phyloP scores from a whole-genome alignment of 2,113 vertebrate genomes.

The Saccopteryx bilineata region DNA sequence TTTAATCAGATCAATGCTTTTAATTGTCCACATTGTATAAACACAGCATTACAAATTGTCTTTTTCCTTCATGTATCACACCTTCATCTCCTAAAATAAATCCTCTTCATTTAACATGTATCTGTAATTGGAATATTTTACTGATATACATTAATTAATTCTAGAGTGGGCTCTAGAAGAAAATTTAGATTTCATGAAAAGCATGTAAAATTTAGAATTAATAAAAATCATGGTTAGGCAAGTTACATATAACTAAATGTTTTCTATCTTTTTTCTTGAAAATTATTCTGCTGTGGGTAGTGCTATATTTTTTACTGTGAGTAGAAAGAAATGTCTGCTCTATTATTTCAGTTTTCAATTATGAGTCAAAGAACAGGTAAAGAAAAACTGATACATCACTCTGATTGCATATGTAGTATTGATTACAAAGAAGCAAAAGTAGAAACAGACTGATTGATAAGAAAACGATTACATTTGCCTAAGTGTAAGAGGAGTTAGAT shows the following conservation, averaged over 20 bases:
- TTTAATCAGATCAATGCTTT: background rate
- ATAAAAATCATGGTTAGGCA: constrained; percentile 34
- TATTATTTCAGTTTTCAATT: background rate
- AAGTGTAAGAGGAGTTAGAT: background rate
- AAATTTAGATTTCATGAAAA: constrained; percentile 28
- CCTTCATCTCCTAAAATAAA: background rate
- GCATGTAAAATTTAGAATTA: constrained; percentile 23
- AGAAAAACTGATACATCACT: background rate
- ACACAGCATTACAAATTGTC: background rate
- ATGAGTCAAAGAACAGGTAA: background rate
- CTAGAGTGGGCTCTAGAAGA: constrained; percentile 12
- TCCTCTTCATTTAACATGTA: constrained; percentile 29
- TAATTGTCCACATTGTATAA: background rate
- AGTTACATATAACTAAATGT: constrained; percentile 17
- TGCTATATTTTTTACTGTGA: background rate
- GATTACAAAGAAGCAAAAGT: background rate
- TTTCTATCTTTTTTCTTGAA: background rate
- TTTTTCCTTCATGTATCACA: background rate
- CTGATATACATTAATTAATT: constrained; percentile 48
- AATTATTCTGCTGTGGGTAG: background rate
- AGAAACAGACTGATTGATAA: background rate
- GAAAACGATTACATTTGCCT: background rate
- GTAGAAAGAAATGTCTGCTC: background rate
- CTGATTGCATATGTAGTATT: background rate
- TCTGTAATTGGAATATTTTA: background rate